phyloP scores from a whole-genome alignment of 2,113 vertebrate genomes.

The Glaucidium brasilianum region DNA sequence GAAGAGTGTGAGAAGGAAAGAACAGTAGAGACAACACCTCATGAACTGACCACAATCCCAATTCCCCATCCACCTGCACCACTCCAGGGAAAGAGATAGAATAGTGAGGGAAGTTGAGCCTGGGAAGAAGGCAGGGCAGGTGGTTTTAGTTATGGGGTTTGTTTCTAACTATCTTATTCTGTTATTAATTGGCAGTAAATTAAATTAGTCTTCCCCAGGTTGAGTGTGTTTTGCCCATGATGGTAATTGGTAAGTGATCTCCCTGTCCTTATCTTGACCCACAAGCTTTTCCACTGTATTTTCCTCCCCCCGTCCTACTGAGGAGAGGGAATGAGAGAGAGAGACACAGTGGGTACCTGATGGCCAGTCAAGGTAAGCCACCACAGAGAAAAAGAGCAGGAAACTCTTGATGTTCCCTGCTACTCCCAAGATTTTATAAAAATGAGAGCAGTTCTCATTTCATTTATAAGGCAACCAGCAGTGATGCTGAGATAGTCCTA shows the following conservation, averaged over 20 bases:
- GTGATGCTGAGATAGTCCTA: background rate
- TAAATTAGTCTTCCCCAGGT: background rate
- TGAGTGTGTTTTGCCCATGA: background rate
- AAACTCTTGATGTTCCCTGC: background rate
- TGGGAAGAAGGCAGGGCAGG: background rate
- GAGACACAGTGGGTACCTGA: background rate
- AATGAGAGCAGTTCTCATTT: background rate
- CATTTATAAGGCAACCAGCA: background rate
- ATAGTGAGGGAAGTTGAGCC: background rate
- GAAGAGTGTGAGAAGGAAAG: background rate
- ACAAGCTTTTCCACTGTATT: background rate
- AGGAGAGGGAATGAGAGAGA: background rate
- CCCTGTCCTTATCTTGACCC: background rate
- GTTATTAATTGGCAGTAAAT: background rate
- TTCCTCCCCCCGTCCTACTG: background rate
- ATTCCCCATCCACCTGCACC: fast-evolving
- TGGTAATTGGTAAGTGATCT: background rate
- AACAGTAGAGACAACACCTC: fast-evolving
- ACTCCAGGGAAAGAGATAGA: fast-evolving
- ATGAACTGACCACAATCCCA: background rate
- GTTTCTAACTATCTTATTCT: background rate
- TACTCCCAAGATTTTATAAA: background rate
- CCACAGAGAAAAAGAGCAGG: background rate
- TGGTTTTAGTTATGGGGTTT: background rate
- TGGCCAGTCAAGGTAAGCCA: background rate